Base-by-base conservation (phyloP, 2,113 vertebrate genomes). In the Bombycilla garrulus region DNA sequence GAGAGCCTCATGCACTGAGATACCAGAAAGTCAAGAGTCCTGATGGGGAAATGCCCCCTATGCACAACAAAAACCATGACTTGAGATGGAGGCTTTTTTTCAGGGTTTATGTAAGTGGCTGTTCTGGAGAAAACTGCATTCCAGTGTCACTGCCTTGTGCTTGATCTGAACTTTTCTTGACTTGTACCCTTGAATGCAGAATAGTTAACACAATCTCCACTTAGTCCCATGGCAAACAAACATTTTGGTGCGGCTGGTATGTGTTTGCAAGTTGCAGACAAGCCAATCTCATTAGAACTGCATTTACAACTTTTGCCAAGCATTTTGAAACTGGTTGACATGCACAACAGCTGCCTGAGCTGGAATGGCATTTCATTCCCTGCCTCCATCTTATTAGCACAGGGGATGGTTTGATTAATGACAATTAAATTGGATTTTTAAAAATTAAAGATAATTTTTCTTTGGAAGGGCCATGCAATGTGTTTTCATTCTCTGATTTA, bases 281-380 rank as follows among this genome's bases (percentile, higher is more conserved):
- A 81, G 67, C 65, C 36, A 1, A 90, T 94, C 94, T 96, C 94
- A 83, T 96, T 82, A 94, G 85, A 88, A 74, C 83, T 93, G 72
- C 95, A 96, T 93, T 93, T 95, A 93, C 81, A 95, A 70, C 96
- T 95, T 95, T 61, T 88, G 96, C 95, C 96, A 97, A 97, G 90
- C 80, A 0, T 95, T 78, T 76, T 81, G 88, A 93, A 94, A 64
- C 86, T 17, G 74, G 50, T 72, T 93, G 95, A 96, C 93, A 87
- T 57, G 72, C 38, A 44, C 94, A 95, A 91, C 93, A 91, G 88
- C 74, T 95, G 95, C 86, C 51, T 26, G 85, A 92, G 93, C 84
- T 22, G 77, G 53, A 94, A 81, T 29, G 62, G 54, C 67, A 58
- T 92, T 90, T 83, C 36, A 8, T 78, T 93, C 94, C 62, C 92